These are phyloP conservation scores for Istiophorus platypterus DNA, from an alignment of 2,113 vertebrate genomes.

Conservation along the genomic window DNA sequence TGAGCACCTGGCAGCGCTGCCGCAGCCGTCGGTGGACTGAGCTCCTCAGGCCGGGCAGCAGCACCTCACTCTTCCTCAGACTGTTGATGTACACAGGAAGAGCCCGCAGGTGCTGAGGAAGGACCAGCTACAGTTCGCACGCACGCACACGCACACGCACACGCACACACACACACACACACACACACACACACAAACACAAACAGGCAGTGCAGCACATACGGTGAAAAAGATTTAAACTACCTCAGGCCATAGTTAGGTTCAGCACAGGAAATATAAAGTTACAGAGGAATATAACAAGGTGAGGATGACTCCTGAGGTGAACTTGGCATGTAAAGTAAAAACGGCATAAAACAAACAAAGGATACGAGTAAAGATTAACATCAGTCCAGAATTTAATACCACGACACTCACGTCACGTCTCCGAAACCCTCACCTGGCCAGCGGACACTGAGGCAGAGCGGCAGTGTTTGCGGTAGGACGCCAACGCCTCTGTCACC, in stretches of 20 bases:
- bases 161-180: no score
- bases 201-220: no score
- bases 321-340: background rate
- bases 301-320: background rate
- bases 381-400: background rate
- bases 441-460: constrained; percentile 78
- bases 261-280: no score
- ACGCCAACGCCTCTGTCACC: constrained; percentile 78
- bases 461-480: constrained; percentile 84
- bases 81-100: constrained; percentile 86
- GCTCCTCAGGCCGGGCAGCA: constrained; percentile 83
- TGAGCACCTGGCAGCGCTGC: constrained; percentile 79
- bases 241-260: no score
- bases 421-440: constrained; percentile 75
- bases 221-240: no score
- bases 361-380: no score
- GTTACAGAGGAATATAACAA: background rate
- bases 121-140: constrained; percentile 78
- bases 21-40: constrained; percentile 82
- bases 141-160: background rate
- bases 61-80: constrained; percentile 85
- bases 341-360: no score
- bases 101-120: constrained; percentile 83
- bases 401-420: background rate
- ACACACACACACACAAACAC: no score